Evolutionary conservation across 2,797 vertebrate genomes (phyloP).

Genomic region (Prunella strophiata): DNA sequence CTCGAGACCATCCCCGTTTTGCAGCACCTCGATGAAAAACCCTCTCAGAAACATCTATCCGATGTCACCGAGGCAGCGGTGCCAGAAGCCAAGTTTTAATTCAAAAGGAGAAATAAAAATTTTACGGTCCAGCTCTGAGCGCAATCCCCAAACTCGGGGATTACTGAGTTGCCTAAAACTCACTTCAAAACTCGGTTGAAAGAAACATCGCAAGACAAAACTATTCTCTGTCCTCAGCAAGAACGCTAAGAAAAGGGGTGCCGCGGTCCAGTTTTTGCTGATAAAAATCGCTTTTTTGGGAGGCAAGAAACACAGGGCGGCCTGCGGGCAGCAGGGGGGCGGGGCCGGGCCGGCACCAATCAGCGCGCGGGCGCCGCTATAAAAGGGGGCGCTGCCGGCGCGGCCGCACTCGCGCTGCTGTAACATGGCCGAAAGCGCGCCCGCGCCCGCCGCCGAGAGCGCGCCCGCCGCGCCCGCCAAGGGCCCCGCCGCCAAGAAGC

Average conservation of each 20-base stretch:
- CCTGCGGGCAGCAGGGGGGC: background rate
- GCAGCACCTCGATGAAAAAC: background rate
- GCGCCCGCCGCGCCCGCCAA: background rate
- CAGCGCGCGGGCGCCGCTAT: background rate
- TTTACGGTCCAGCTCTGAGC: rapidly evolving
- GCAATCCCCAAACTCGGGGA: background rate
- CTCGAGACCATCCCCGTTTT: background rate
- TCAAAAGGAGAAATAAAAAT: constrained; percentile 19
- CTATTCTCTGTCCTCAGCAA: rapidly evolving
- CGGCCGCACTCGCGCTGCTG: too few species aligned
- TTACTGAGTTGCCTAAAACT: background rate
- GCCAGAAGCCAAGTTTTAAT: background rate
- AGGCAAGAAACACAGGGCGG: background rate
- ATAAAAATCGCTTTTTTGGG: background rate
- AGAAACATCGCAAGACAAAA: background rate
- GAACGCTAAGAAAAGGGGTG: rapidly evolving
- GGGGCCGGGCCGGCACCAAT: background rate
- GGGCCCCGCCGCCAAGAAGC: constrained; percentile 40
- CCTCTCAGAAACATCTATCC: background rate
- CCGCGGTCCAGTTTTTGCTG: rapidly evolving
- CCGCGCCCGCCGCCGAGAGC: rapidly evolving
- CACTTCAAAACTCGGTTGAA: background rate
- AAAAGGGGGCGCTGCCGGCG: rapidly evolving
- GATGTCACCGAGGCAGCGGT: too few species aligned
- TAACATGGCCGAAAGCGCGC: background rate